Base-by-base conservation (phyloP, 1,140 invertebrate species). In the Gryllus bimaculatus region DNA sequence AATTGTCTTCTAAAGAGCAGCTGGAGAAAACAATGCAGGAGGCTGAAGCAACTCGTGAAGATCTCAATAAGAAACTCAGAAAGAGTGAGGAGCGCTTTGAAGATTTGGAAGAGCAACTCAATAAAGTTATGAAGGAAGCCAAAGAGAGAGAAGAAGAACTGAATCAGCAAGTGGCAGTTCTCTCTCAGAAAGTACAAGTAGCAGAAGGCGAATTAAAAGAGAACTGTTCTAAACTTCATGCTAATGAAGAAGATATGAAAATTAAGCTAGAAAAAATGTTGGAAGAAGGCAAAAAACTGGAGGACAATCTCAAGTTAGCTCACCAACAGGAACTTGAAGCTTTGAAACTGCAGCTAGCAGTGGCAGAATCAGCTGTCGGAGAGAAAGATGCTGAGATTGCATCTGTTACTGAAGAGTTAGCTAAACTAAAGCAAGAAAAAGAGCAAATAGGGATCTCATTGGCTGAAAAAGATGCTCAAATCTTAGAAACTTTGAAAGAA, bases 151-250 rank as follows among this genome's bases (percentile, higher is more conserved):
- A 89, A 47, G 39, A 77, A 21, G 76, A 49, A 48, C 47, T 77
- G 21, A n/a, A n/a, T 66, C 75, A 79, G 47, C 39, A 79, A 79
- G 49, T 75, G 47, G 21, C 48, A 47, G 39, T 21, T 49, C 12
- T 18, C 13, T 48, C 8, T n/a, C 26, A 39, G 21, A 54, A 77
- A 74, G 20, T 47, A 76, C 10, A 18, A 66, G 18, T 18, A 15
- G 76, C 21, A 8, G 47, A 78, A 8, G 81, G 84, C 26, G 47
- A 79, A 76, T n/a, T 47, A 48, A 77, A 83, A 82, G 84, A 75
- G 86, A 88, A 82, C 78, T 85, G 85, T 49, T 86, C 86, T 80
- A 87, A 88, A 80, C 85, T 87, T 8, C 85, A 87, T 77, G 85
- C 87, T 81, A 83, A 77, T 5, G 47, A 47, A 48, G 76, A 77